phyloP scores from a whole-genome alignment of 2,113 vertebrate species.

The Zingel zingel region DNA sequence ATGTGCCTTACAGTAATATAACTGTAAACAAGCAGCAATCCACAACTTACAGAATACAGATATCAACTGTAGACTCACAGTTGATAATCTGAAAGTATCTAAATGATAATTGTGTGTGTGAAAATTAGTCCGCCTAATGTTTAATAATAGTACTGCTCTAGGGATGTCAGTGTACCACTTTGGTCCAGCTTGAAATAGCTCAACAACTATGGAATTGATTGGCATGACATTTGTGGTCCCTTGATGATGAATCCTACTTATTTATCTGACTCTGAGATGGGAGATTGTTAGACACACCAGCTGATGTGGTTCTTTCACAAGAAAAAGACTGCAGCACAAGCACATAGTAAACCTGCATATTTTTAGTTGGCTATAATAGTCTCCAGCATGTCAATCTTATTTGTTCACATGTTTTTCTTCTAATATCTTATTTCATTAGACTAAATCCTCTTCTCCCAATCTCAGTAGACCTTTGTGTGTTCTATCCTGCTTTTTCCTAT shows the following conservation, averaged over 20 bases:
- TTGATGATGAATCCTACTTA: no score
- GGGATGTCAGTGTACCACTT: background rate
- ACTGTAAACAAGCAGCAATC: conserved; percentile 16
- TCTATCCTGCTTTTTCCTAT: background rate
- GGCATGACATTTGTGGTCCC: background rate
- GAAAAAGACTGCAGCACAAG: background rate
- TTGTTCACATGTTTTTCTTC: no score
- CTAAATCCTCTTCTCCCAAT: background rate
- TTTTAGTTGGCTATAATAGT: background rate
- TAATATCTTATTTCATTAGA: background rate
- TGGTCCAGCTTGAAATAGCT: background rate
- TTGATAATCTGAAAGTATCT: background rate
- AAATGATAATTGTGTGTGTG: background rate
- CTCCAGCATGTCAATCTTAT: no score
- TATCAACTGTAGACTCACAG: background rate
- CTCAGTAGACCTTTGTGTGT: background rate
- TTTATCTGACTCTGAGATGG: background rate
- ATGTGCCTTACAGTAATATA: conserved; percentile 5
- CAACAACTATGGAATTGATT: background rate
- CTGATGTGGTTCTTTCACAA: background rate
- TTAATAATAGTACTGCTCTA: background rate
- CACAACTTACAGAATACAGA: background rate
- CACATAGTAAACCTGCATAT: background rate
- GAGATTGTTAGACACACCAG: background rate
- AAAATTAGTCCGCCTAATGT: background rate